A percentile compares a stretch with the other conserved stretches of the same genome.
phyloP scores from a whole-genome alignment of 2,888 invertebrate genomes.

The Caenorhabditis sp. region DNA sequence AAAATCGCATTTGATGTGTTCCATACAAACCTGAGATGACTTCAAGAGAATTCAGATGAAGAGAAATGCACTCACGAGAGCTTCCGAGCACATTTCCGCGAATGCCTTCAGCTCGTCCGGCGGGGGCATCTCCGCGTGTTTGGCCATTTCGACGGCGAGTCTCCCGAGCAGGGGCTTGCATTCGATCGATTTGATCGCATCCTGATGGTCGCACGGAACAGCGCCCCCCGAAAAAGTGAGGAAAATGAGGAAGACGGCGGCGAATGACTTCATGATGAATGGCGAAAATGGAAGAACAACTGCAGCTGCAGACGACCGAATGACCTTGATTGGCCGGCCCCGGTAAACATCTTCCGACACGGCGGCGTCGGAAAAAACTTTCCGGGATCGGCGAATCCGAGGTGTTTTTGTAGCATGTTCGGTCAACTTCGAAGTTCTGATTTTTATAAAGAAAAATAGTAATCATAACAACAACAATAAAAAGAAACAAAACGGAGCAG shows the following conservation, averaged over 20 bases:
- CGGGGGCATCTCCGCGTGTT: slow-evolving; percentile 36
- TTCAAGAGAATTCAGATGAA: background rate
- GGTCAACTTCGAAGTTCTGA: background rate
- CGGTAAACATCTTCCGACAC: slow-evolving; percentile 45
- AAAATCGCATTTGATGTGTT: slow-evolving; percentile 30
- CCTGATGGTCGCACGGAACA: slow-evolving; percentile 37
- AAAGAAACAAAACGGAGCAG: background rate
- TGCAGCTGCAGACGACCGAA: slow-evolving; percentile 5
- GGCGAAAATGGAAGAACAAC: slow-evolving; percentile 17
- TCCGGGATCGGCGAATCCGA: background rate
- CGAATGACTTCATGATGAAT: slow-evolving; percentile 12
- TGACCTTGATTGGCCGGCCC: slow-evolving; percentile 31
- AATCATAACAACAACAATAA: slow-evolving; percentile 20
- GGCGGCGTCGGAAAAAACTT: slow-evolving; percentile 30
- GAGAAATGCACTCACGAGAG: slow-evolving; percentile 23
- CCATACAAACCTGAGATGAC: slow-evolving; percentile 14
- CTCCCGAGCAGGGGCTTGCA: slow-evolving; percentile 32
- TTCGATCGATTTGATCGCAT: slow-evolving; percentile 40
- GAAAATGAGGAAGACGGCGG: background rate
- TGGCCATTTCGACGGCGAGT: slow-evolving; percentile 38
- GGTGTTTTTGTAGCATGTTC: background rate
- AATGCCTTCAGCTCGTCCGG: slow-evolving; percentile 33
- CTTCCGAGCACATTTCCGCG: slow-evolving; percentile 9
- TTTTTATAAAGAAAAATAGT: slow-evolving; percentile 9
- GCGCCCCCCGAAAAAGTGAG: background rate